Evolutionary conservation across 92 coral and sea anemone genomes (phyloP).

Genomic region (Actinernus sp.): DNA sequence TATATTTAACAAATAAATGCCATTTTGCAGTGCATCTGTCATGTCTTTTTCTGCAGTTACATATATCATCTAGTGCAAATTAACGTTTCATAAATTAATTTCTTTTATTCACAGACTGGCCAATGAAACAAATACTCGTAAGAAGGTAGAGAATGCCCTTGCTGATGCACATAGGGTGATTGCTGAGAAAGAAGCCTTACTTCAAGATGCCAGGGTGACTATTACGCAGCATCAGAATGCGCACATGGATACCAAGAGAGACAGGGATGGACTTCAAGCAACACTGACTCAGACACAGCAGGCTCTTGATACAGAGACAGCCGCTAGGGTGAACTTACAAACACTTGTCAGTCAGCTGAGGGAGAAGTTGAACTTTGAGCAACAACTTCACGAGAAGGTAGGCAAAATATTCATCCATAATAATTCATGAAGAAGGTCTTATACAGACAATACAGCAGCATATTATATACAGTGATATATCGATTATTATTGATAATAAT

Average conservation of each 20-base stretch:
- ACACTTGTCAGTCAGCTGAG: conserved; percentile 84
- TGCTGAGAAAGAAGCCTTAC: conserved; percentile 88
- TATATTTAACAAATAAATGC: too few species aligned
- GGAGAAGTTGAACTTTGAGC: conserved; percentile 89
- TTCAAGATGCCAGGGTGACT: conserved; percentile 95
- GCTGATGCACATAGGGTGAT: conserved; percentile 94
- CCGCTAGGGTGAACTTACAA: conserved; percentile 82
- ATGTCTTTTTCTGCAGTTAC: too few species aligned
- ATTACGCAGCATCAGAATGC: conserved; percentile 96
- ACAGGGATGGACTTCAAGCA: conserved; percentile 79
- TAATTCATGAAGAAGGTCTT: too few species aligned
- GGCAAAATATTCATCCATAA: neutral
- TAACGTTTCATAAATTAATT: too few species aligned
- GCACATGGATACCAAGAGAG: conserved; percentile 93
- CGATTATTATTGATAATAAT: too few species aligned
- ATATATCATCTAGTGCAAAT: too few species aligned
- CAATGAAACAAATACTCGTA: conserved; percentile 76
- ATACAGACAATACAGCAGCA: too few species aligned
- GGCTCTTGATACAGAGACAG: conserved; percentile 84
- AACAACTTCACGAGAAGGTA: conserved; percentile 92
- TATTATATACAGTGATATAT: too few species aligned
- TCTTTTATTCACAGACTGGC: conserved; percentile 53
- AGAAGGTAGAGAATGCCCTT: conserved; percentile 89
- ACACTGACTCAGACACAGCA: conserved; percentile 90
- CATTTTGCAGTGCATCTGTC: too few species aligned